These are phyloP conservation scores for Nemapogon koenigi DNA, from an alignment of 2,888 invertebrate genomes.

Conservation along the genomic window DNA sequence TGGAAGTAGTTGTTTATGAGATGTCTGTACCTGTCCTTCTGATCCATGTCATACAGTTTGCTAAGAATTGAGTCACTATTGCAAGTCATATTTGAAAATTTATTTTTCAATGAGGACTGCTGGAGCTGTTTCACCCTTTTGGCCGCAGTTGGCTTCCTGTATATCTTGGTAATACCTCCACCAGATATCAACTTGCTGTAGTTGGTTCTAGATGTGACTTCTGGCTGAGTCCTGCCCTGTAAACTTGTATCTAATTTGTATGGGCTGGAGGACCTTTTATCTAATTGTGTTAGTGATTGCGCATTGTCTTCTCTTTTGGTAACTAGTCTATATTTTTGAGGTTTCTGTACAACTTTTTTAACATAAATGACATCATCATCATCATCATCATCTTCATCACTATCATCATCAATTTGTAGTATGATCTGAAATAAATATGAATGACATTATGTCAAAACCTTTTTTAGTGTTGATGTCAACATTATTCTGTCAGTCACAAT, in stretches of 20 bases:
- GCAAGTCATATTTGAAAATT: slow-evolving; percentile 34
- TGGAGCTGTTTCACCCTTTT: too few relatives aligned
- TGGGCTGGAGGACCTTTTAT: too few relatives aligned
- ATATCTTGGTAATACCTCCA: slow-evolving; percentile 41
- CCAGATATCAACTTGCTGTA: slow-evolving; percentile 40
- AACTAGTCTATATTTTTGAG: too few relatives aligned
- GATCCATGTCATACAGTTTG: slow-evolving; percentile 61
- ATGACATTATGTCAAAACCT: too few relatives aligned
- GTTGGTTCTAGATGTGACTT: too few relatives aligned
- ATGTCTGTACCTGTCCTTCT: slow-evolving; percentile 34
- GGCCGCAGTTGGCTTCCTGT: too few relatives aligned
- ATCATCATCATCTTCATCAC: slow-evolving; percentile 25
- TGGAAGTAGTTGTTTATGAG: slow-evolving; percentile 25
- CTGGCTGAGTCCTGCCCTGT: too few relatives aligned
- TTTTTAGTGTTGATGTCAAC: too few relatives aligned
- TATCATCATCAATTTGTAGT: slow-evolving; percentile 23
- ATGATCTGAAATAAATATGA: background rate
- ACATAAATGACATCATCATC: slow-evolving; percentile 49
- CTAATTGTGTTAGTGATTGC: too few relatives aligned
- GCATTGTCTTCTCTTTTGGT: too few relatives aligned
- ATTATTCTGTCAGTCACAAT: too few relatives aligned
- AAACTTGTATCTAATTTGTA: too few relatives aligned
- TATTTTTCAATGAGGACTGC: slow-evolving; percentile 33
- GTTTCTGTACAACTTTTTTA: slow-evolving; percentile 34
- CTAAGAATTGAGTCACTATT: slow-evolving; percentile 38